phyloP scores from a whole-genome alignment of 2,113 vertebrate species.

The Scomber japonicus region DNA sequence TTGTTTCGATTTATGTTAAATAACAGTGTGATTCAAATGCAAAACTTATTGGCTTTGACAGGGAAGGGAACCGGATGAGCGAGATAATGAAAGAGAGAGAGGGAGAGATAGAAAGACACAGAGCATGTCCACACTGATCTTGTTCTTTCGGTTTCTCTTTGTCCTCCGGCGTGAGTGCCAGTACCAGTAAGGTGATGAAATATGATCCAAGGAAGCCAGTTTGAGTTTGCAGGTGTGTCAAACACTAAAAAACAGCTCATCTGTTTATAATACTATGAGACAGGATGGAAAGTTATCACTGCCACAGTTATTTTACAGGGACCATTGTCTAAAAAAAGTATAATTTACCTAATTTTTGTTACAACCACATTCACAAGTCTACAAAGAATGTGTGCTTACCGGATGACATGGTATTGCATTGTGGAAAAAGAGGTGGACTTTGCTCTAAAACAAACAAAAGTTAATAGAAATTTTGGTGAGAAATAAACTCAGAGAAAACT shows the following conservation, averaged over 20 bases:
- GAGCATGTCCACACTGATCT: background rate
- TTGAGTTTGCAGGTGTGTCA: background rate
- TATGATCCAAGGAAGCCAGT: background rate
- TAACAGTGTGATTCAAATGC: constrained; percentile 72
- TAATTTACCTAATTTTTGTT: background rate
- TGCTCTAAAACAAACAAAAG: too few species aligned
- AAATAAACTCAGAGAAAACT: too few species aligned
- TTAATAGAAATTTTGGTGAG: too few species aligned
- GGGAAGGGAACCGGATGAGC: constrained; percentile 1
- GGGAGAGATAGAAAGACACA: background rate
- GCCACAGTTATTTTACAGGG: background rate
- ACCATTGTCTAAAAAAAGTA: too few species aligned
- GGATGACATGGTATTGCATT: too few species aligned
- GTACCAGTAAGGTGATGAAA: constrained; percentile 14
- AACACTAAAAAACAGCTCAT: background rate
- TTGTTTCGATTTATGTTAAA: constrained; percentile 80
- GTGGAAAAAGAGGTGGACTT: too few species aligned
- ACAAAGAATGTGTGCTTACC: too few species aligned
- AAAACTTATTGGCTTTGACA: constrained; percentile 65
- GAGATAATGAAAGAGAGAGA: background rate
- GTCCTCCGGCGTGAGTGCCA: background rate
- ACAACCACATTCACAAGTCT: too few species aligned
- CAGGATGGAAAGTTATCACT: background rate
- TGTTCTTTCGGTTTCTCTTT: background rate
- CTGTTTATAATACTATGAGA: background rate